Evolutionary conservation across 2,888 invertebrate species (phyloP).

Genomic region (Heteromyza rotundicornis): DNA sequence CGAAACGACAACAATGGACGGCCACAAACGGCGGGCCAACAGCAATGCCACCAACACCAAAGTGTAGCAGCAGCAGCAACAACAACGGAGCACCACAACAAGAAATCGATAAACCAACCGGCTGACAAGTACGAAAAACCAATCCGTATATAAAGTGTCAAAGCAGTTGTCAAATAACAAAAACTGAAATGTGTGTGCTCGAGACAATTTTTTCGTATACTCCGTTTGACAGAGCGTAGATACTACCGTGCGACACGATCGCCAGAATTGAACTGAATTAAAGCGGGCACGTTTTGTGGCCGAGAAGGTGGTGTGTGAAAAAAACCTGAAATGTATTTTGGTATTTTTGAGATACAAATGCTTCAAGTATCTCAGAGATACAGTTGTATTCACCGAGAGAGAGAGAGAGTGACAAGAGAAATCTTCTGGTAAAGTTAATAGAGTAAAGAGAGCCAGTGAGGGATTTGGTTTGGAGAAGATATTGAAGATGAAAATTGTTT

Average conservation of each 20-base stretch:
- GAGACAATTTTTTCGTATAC: too few relatives aligned
- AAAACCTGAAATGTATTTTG: not conserved
- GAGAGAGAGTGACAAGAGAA: not conserved
- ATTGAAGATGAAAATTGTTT: too few relatives aligned
- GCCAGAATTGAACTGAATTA: conserved; percentile 48
- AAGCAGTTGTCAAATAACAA: conserved; percentile 32
- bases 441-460: too few relatives aligned
- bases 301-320: not conserved
- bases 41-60: not conserved
- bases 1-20: conserved; percentile 4
- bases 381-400: not conserved
- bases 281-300: not conserved
- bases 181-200: too few relatives aligned
- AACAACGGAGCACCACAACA: not conserved
- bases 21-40: not conserved
- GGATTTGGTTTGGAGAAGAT: too few relatives aligned
- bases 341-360: not conserved
- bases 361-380: not conserved
- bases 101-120: not conserved
- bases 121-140: not conserved
- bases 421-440: too few relatives aligned
- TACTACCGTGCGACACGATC: conserved; percentile 50
- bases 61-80: not conserved
- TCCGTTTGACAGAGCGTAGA: conserved; percentile 16
- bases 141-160: not conserved